phyloP scores from a whole-genome alignment of 2,888 invertebrate species.

The Polia nebulosa region DNA sequence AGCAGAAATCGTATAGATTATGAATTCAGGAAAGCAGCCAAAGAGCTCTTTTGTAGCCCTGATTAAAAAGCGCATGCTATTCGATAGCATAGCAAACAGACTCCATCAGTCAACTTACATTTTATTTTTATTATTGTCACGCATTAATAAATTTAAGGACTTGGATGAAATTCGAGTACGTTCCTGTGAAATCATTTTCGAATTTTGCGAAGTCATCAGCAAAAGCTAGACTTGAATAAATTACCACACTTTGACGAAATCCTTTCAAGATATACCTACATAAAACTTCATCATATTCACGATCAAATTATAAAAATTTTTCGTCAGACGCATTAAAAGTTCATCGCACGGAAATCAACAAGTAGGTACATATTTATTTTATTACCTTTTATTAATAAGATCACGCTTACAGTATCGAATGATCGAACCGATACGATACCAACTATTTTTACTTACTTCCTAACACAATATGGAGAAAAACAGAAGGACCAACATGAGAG shows the following conservation, averaged over 20 bases:
- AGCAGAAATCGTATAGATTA: no score
- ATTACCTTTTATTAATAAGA: slow-evolving; percentile 68
- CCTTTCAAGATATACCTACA: no score
- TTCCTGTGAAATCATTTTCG: no score
- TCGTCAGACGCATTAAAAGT: slow-evolving; percentile 28
- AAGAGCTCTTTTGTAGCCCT: background rate
- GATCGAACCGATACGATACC: slow-evolving; percentile 59
- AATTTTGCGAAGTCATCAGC: no score
- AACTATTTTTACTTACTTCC: slow-evolving; percentile 32
- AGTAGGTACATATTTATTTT: slow-evolving; percentile 59
- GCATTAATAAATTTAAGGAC: no score
- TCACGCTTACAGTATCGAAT: slow-evolving; percentile 65
- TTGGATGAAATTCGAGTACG: no score
- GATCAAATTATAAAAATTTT: background rate
- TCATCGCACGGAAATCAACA: slow-evolving; percentile 53
- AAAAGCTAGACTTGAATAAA: no score
- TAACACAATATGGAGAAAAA: background rate
- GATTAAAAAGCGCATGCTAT: no score
- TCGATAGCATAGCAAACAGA: background rate
- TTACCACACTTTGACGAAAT: no score
- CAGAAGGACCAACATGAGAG: slow-evolving; percentile 34
- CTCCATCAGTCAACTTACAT: no score
- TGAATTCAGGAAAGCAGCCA: background rate
- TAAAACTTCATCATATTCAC: no score
- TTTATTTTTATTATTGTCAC: no score